A percentile compares a stretch with the other conserved stretches of the same genome.
These are phyloP conservation scores for Ursus arctos DNA, from an alignment of 2,113 vertebrate species.

Conservation along the genomic window DNA sequence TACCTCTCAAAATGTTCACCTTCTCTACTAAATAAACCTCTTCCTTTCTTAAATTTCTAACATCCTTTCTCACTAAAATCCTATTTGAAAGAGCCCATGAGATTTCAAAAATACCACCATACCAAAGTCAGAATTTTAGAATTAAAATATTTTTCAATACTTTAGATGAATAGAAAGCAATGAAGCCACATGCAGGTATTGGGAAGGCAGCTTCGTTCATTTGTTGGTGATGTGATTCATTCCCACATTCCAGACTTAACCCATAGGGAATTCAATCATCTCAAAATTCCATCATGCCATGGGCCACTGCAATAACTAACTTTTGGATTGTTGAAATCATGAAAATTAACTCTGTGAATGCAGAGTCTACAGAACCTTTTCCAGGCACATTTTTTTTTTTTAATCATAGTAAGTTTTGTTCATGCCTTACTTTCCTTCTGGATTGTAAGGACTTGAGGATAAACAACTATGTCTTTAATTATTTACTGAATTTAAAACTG, in stretches of 20 bases:
- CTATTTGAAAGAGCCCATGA: not conserved
- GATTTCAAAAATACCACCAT: not conserved
- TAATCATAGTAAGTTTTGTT: not conserved
- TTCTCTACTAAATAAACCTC: not conserved
- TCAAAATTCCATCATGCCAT: not conserved
- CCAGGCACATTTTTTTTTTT: not conserved
- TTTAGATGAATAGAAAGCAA: not conserved
- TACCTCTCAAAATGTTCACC: not conserved
- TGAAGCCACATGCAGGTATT: not conserved
- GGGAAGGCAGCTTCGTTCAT: not conserved
- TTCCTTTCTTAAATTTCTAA: slow-evolving; percentile 18
- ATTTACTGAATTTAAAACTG: too few relatives aligned
- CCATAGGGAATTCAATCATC: not conserved
- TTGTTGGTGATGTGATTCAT: not conserved
- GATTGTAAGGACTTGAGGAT: not conserved
- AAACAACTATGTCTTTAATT: not conserved
- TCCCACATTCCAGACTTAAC: not conserved
- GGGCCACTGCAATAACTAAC: not conserved
- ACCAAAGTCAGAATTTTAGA: not conserved
- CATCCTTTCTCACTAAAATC: not conserved
- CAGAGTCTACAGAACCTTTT: not conserved
- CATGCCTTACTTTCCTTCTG: not conserved
- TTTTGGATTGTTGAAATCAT: slow-evolving; percentile 5
- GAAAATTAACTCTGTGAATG: not conserved
- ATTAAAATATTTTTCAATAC: not conserved